Evolutionary conservation across 1,140 invertebrate genomes (phyloP), one percentile per base, ranked within the genome.

Genomic region (Triops cancriformis): DNA sequence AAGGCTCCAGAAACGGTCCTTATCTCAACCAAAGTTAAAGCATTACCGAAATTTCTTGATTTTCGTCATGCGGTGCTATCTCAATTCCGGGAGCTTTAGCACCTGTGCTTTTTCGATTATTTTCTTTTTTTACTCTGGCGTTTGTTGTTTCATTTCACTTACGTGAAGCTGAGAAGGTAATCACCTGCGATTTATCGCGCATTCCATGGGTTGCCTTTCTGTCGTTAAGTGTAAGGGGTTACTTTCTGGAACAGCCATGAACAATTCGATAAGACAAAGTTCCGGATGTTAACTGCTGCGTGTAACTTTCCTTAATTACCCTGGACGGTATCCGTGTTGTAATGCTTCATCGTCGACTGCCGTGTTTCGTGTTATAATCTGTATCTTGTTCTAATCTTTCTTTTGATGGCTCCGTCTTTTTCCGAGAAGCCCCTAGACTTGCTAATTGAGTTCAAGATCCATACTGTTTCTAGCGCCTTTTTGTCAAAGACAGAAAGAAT

Each of bases 11-110:
- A 64, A 64, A 18, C 14, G 51, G 31, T 37, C 51, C 51, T 64
- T 64, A 64, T 64, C 51, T 18, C 51, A 64, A 18, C 23, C n/a
- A 37, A 64, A 64, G 51, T 64, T 64, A 6, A 64, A n/a, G 51
- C 14, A 23, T 23, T 64, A 64, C 9, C 51, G 7, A 64, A 64
- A 64, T 23, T 64, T 18, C 51, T 64, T 18, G 1, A 64, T 18
- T 64, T 64, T 64, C 14, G 51, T 23, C 51, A 23, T 64, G 18
- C 18, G 23, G 23, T 64, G 51, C 23, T 64, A 64, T 64, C 51
- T 64, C 51, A 64, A 64, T 18, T 64, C 51, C 51, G 51, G 51
- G 51, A 64, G 51, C 51, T 64, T 64, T 64, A 64, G 23, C 51
- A 64, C 51, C 51, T 64, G 51, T 64, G 51, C 51, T 64, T 64